phyloP scores from a whole-genome alignment of 2,113 vertebrate species.

The Antechinus stuartii region DNA sequence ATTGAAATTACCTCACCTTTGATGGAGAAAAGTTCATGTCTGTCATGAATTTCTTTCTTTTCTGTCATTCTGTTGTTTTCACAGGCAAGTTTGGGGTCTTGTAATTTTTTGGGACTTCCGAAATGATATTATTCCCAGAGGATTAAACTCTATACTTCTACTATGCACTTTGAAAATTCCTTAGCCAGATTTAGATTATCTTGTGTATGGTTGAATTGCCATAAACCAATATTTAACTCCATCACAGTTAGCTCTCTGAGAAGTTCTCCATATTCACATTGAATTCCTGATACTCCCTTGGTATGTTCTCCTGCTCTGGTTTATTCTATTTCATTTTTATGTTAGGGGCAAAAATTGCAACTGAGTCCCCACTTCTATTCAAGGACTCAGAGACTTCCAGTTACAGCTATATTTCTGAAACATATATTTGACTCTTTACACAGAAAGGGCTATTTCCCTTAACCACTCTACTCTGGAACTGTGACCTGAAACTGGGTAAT shows the following conservation, averaged over 20 bases:
- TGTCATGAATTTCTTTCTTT: background rate
- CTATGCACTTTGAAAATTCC: no score
- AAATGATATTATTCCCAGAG: background rate
- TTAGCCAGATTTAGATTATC: no score
- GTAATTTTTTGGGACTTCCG: background rate
- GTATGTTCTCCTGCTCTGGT: background rate
- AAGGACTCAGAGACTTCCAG: background rate
- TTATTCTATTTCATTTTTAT: background rate
- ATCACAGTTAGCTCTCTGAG: background rate
- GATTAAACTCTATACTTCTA: no score
- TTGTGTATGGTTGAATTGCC: background rate
- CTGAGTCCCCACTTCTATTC: background rate
- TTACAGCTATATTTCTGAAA: background rate
- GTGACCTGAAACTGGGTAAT: background rate
- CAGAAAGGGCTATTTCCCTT: no score
- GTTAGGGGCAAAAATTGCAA: background rate
- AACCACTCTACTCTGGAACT: background rate
- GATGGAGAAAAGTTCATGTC: no score
- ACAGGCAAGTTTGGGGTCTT: background rate
- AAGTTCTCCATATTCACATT: background rate
- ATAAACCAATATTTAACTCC: background rate
- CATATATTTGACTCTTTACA: background rate
- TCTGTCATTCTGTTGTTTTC: background rate
- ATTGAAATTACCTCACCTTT: no score
- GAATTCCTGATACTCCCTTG: background rate